phyloP scores from a whole-genome alignment of 2,797 vertebrate genomes.

The Pseudomugil tenellus region DNA sequence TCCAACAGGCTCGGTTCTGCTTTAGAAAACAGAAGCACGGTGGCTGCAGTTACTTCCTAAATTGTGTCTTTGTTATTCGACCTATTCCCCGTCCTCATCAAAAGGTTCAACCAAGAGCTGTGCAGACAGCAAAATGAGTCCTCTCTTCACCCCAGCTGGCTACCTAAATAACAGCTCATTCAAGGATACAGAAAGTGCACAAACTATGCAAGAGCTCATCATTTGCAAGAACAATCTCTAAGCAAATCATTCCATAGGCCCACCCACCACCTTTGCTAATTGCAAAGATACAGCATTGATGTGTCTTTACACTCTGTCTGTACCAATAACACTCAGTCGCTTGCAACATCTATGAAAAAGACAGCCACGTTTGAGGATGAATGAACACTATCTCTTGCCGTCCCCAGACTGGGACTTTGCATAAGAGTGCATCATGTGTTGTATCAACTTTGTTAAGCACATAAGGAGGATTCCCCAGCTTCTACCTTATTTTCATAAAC shows the following conservation, averaged over 20 bases:
- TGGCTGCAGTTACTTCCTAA: conserved; percentile 40
- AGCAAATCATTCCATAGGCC: conserved; percentile 24
- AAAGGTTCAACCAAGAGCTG: conserved; percentile 60
- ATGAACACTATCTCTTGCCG: conserved; percentile 14
- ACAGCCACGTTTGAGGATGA: conserved; percentile 8
- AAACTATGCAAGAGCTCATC: conserved; percentile 53
- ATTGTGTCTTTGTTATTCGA: conserved; percentile 61
- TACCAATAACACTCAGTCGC: not conserved
- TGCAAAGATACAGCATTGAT: not conserved
- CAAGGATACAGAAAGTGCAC: conserved; percentile 46
- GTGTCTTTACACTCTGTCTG: not conserved
- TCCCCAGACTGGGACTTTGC: conserved; percentile 32
- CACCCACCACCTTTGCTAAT: not conserved
- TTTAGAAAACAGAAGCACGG: conserved; percentile 17
- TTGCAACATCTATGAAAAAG: conserved; percentile 3
- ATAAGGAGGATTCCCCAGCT: conserved; percentile 54
- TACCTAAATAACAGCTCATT: conserved; percentile 52
- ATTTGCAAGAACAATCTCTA: conserved; percentile 38
- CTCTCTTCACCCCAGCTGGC: conserved; percentile 57
- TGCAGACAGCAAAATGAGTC: conserved; percentile 63
- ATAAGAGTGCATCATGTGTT: conserved; percentile 40
- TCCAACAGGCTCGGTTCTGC: conserved; percentile 29
- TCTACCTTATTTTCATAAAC: conserved; percentile 32
- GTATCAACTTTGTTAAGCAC: conserved; percentile 58
- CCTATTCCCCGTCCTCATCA: conserved; percentile 57